Evolutionary conservation across 2,797 vertebrate genomes (phyloP).

Genomic region (Argyrosomus regius): DNA sequence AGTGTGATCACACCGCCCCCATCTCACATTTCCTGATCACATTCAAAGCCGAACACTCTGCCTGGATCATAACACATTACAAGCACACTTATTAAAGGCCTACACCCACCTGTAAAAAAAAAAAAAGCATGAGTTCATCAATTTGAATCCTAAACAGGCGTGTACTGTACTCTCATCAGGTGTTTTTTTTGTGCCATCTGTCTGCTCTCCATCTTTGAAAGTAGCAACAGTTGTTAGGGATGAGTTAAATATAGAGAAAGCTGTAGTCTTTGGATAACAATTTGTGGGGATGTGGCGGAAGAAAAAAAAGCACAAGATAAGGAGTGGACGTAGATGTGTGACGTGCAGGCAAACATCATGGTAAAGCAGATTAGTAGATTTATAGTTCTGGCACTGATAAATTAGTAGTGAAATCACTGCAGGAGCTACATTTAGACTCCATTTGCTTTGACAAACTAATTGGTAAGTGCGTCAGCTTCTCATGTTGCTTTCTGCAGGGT

Average conservation of each 20-base stretch:
- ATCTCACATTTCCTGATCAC: conserved; percentile 60
- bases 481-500: conserved; percentile 39
- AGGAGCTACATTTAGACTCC: conserved; percentile 46
- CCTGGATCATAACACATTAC: conserved; percentile 60
- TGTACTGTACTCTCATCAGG: conserved; percentile 38
- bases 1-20: conserved; percentile 64
- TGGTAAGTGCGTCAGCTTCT: conserved; percentile 23
- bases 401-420: conserved; percentile 34
- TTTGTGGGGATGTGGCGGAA: conserved; percentile 1
- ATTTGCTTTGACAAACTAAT: conserved; percentile 54
- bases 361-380: not conserved
- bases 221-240: conserved; percentile 35
- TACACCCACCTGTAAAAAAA: conserved; percentile 53
- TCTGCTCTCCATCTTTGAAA: conserved; percentile 22
- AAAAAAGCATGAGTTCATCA: conserved; percentile 43
- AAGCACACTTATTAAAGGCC: conserved; percentile 54
- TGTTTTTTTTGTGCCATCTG: conserved; percentile 39
- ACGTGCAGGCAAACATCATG: not conserved
- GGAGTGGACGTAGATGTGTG: conserved; percentile 16
- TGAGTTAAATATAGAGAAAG: conserved; percentile 29
- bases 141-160: conserved; percentile 46
- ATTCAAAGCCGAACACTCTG: conserved; percentile 44
- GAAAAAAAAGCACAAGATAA: conserved; percentile 9
- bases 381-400: conserved; percentile 24
- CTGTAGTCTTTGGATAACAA: conserved; percentile 15